phyloP scores from a whole-genome alignment of 2,797 vertebrate species.

The Characodon lateralis region DNA sequence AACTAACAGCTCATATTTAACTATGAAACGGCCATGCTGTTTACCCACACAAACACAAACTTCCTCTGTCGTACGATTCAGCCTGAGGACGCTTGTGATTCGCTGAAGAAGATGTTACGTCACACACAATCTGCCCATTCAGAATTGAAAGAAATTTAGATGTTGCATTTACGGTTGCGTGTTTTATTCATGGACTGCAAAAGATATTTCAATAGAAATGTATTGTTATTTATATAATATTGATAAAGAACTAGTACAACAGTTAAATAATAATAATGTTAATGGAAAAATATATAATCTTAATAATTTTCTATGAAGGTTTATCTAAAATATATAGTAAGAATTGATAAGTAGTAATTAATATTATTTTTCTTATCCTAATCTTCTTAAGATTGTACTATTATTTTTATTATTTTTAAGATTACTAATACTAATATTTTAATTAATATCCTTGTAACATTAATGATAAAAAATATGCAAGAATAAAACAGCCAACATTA shows the following conservation, averaged over 20 bases:
- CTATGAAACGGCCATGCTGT: neutral
- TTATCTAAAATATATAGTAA: neutral
- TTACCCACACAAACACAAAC: neutral
- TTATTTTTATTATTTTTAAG: neutral
- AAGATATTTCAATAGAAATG: neutral
- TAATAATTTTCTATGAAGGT: too few species aligned
- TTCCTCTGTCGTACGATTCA: slow-evolving; percentile 14
- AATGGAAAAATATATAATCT: neutral
- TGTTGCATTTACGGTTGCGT: too few species aligned
- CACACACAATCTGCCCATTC: slow-evolving; percentile 18
- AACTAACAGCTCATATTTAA: neutral
- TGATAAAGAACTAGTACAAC: neutral
- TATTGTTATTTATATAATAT: neutral
- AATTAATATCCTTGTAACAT: neutral
- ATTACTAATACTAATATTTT: neutral
- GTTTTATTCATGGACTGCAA: too few species aligned
- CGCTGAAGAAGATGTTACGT: slow-evolving; percentile 37
- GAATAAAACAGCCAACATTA: neutral
- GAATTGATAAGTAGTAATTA: neutral
- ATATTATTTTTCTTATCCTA: neutral
- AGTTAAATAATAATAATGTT: too few species aligned
- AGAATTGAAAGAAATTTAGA: neutral
- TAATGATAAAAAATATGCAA: too few species aligned
- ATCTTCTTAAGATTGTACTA: neutral
- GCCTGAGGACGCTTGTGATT: slow-evolving; percentile 41